Base-by-base conservation (phyloP, 2,113 vertebrate genomes). In the Mirza zaza region DNA sequence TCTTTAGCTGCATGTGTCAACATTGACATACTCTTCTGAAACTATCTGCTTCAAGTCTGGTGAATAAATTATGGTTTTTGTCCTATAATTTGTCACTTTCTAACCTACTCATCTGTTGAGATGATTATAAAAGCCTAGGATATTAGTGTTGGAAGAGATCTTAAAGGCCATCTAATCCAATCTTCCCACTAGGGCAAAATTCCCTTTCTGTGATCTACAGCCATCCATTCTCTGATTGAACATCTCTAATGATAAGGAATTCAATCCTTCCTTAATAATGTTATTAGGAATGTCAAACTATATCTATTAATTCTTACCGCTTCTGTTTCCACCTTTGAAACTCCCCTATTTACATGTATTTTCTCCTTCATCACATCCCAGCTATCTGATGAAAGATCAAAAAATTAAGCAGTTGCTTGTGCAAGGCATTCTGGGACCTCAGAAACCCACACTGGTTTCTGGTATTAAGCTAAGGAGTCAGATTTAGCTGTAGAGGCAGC, bases 361-460 rank as follows among this genome's bases (percentile, higher is more conserved):
- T 90, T 92, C 14, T 90, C 57, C 18, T 73, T 95, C 20, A 75
- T 61, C 65, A 84, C 21, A 29, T 57, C 2, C 8, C 75, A 95
- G 42, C 21, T 91, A 63, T 59, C 61, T 94, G 63, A 52, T 52
- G 13, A 57, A 34, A 80, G 25, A 88, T 13, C n/a, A n/a, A 76
- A 39, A 89, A 85, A 77, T 70, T 75, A 88, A 52, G 36, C 4
- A 90, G 61, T 75, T 10, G 42, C 29, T 93, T 93, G 1, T 29
- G 2, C 29, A 97, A 96, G 50, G n/a, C 13, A 89, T 91, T 96
- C 25, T 91, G 77, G 48, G 27, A 93, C 68, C 32, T 90, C 39
- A 96, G 65, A 87, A 85, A 57, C 1, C 0, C 45, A 77, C 6
- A 70, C 6, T 63, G 23, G 6, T 70, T 93, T 88, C 57, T 80